Base-by-base conservation (phyloP, 2,888 invertebrate species). In the Atrina japonica region DNA sequence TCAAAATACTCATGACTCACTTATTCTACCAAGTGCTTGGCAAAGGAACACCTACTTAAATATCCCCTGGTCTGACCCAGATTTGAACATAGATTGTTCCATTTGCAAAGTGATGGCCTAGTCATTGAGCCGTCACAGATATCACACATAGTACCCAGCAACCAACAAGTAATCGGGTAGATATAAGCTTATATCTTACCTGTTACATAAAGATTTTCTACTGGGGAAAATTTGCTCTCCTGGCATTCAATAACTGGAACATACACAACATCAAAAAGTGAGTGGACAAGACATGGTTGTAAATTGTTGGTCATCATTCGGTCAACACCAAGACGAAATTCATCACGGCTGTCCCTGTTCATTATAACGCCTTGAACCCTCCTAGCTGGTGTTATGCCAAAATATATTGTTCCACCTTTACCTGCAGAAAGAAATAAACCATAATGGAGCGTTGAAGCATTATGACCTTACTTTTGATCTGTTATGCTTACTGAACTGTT, bases 311-410 rank as follows among this genome's bases (percentile, higher is more conserved):
- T 49, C 76, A 84, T 78, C 67, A 80, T 67, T 56, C 61, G 61
- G 50, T 85, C 84, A 1, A 85, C 71, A 14, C 83, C 83, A 0
- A 83, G 70, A 9, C 84, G 53, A 45, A 85, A 80, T 27, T 74
- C 66, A 55, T 85, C 84, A 23, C 76, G 74, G 40, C 80, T 80
- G 50, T 82, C 81, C 9, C 83, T 64, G 5, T 74, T 68, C n/a
- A 80, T 35, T 40, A 73, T 70, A 41, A 85, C 55, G 7, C 84
- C 84, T 55, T 74, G 69, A 18, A 83, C 79, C 7, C 49, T 47
- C 14, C 72, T 66, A 11, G 72, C 67, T 41, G 70, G 69, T 16
- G 68, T 64, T 3, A 85, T 68, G 23, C 84, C 84, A 72, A 77
- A 81, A 59, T 74, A 79, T 23, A 85, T 78, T 1, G 52, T 67